Conservation (phyloP, 2,797 vertebrate species). For the Muscicapa comitata region DNA sequence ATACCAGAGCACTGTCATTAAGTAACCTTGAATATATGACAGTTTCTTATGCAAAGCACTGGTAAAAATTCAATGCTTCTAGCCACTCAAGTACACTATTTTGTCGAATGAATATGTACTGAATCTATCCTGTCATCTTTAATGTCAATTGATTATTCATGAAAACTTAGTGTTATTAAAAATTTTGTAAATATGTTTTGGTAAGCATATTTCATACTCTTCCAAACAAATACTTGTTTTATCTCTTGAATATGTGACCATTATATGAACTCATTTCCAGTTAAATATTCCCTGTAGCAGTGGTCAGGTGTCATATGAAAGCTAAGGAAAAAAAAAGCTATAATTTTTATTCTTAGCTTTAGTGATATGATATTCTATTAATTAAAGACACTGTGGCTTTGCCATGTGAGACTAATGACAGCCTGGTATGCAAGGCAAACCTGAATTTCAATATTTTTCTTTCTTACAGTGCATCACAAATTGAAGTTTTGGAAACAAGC, state of each 20-base stretch:
- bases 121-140: background rate
- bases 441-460: constrained; percentile 37
- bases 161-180: background rate
- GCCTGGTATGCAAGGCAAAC: background rate
- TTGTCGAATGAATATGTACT: background rate
- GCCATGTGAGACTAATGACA: constrained; percentile 30
- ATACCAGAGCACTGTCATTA: background rate
- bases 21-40: background rate
- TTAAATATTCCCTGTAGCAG: background rate
- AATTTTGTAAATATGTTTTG: constrained; percentile 7
- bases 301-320: constrained; percentile 9
- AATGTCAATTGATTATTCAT: background rate
- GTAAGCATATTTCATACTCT: background rate
- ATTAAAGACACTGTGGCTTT: constrained; percentile 38
- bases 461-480: constrained; percentile 30
- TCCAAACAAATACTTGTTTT: constrained; percentile 16
- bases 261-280: background rate
- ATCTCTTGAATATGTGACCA: background rate
- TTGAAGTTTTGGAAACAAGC: background rate
- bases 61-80: background rate
- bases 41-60: background rate
- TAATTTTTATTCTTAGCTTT: constrained; percentile 10
- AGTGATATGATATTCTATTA: constrained; percentile 1
- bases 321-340: background rate
- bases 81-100: background rate